A percentile compares a stretch with the other conserved stretches of the same genome.
These are phyloP conservation scores for Noctilio leporinus DNA, from an alignment of 2,113 vertebrate genomes.

Conservation along the genomic window DNA sequence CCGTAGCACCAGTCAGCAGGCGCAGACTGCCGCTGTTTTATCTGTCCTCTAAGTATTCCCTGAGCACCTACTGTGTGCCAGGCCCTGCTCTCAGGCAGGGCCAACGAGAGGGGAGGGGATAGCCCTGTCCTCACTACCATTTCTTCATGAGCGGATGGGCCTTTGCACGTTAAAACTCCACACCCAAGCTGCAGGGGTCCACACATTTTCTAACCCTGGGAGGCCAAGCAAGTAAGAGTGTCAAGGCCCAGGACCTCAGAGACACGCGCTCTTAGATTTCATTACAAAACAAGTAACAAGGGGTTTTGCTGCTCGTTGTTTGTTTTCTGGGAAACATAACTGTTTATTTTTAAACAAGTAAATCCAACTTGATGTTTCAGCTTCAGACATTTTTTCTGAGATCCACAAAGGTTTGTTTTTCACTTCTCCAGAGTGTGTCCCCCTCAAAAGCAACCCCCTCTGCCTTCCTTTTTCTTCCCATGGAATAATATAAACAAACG, in stretches of 20 bases:
- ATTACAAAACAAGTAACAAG: background rate
- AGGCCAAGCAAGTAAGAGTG: background rate
- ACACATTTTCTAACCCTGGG: background rate
- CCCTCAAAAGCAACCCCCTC: background rate
- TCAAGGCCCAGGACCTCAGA: background rate
- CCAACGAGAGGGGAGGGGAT: rapidly evolving
- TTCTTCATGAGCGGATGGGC: background rate
- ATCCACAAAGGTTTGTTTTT: background rate
- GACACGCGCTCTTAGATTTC: background rate
- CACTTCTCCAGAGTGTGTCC: background rate
- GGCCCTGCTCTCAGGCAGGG: background rate
- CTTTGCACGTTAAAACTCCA: background rate
- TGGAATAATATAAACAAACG: background rate
- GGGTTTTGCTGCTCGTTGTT: background rate
- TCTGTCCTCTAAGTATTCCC: background rate
- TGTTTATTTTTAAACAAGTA: slow-evolving; percentile 35
- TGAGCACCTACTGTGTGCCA: background rate
- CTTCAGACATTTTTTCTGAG: background rate
- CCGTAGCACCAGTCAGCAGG: background rate
- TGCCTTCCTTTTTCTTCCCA: background rate
- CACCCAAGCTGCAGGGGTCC: background rate
- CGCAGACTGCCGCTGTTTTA: background rate
- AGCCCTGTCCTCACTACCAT: background rate
- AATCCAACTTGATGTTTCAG: background rate
- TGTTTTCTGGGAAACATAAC: background rate